Base-by-base conservation (phyloP, 1,140 invertebrate species). In the Caenorhabditis briggsae region DNA sequence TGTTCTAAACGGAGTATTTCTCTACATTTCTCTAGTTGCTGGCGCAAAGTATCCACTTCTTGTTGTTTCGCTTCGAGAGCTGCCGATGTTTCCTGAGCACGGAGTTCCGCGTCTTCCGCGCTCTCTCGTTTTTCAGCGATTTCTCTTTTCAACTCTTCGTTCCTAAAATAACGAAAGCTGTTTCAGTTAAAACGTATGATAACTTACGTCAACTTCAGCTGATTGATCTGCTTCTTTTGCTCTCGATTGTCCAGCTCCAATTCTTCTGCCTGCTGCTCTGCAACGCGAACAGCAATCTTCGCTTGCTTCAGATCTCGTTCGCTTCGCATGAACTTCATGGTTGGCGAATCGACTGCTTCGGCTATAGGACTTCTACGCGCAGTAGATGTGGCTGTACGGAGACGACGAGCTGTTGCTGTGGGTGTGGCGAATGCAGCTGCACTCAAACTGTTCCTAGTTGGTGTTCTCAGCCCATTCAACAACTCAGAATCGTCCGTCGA, bases 251-350 rank as follows among this genome's bases (percentile, higher is more conserved):
- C n/a, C 9, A 23, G 5, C 46, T 50, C 70, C 46, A 78, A 18
- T 2, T 53, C 70, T 12, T 61, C 59, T 14, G 25, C 59, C 9
- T 9, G 59, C 9, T 61, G 20, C 23, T 61, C 20, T 33, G 59
- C 23, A 8, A 25, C 18, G 18, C 7, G n/a, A 20, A 25, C 9
- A 16, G 9, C 6, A 11, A 2, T 20, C 23, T 78, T 50, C 9
- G 46, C 43, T 33, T 78, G 70, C 70, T 78, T 78, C 46, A 78
- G 70, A 6, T 78, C 46, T 41, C 46, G 18, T 23, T 78, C 70
- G 20, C 46, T 78, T 78, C 70, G 6, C 70, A 78, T 78, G 20
- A 78, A 78, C 46, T 78, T 78, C 70, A 78, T 78, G 0, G 70
- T 78, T 50, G 70, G 70, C 2, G 70, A 78, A 50, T 78, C 70